These are phyloP conservation scores for Drosophila kokeensis DNA, from an alignment of 2,888 invertebrate genomes.

Conservation along the genomic window DNA sequence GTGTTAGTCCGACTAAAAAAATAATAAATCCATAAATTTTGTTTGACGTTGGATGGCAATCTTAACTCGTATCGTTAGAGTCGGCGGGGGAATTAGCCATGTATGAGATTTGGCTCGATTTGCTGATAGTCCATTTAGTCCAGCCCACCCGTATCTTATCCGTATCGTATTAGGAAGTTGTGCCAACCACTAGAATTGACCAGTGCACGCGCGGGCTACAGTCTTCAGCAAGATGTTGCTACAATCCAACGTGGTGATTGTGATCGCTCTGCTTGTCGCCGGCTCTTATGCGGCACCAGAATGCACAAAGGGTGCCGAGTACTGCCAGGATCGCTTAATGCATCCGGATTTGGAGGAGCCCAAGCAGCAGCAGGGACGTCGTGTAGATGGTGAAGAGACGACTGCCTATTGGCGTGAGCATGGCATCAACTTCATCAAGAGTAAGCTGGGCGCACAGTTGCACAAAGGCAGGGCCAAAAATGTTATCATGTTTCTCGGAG, in stretches of 20 bases:
- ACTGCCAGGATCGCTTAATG: slow-evolving; percentile 77
- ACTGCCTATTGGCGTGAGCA: slow-evolving; percentile 78
- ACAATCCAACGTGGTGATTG: slow-evolving; percentile 42
- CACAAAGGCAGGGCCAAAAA: slow-evolving; percentile 88
- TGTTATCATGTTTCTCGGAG: slow-evolving; percentile 93
- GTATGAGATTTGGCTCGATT: slow-evolving; percentile 48
- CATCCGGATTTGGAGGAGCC: slow-evolving; percentile 77
- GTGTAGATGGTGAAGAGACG: slow-evolving; percentile 61
- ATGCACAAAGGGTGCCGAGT: slow-evolving; percentile 67
- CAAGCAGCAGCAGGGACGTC: slow-evolving; percentile 24
- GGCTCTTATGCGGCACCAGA: slow-evolving; percentile 61
- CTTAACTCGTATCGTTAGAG: slow-evolving; percentile 5
- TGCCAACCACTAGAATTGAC: slow-evolving; percentile 1
- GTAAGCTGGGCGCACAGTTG: slow-evolving; percentile 73
- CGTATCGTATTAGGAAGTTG: slow-evolving; percentile 35
- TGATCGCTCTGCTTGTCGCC: slow-evolving; percentile 34
- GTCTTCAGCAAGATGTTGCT: slow-evolving; percentile 64
- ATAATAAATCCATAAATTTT: slow-evolving; percentile 69
- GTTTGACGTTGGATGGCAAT: slow-evolving; percentile 12
- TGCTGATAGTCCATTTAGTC: slow-evolving; percentile 15
- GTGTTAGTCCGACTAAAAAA: not conserved
- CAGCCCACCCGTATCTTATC: slow-evolving; percentile 61
- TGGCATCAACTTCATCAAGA: slow-evolving; percentile 69
- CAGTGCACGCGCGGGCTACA: slow-evolving; percentile 10
- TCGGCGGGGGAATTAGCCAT: slow-evolving; percentile 42